Conservation (phyloP, 2,888 invertebrate species). For the Neocrepidodera transversa region DNA sequence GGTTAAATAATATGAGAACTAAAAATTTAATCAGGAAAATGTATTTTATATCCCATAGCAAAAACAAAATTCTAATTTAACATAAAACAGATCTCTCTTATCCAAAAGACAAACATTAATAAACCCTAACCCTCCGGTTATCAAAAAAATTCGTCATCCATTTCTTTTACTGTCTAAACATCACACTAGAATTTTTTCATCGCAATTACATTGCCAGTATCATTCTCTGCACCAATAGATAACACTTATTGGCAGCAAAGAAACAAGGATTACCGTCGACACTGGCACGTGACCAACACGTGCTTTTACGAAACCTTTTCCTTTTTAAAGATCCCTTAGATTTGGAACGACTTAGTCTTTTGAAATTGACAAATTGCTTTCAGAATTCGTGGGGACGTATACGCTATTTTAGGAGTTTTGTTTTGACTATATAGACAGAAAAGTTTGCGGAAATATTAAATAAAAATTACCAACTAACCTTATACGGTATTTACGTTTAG, state of each 20-base stretch:
- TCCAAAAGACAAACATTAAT: too few relatives aligned
- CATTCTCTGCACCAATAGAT: slow-evolving; percentile 10
- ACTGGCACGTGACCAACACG: slow-evolving; percentile 36
- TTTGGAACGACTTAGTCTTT: slow-evolving; percentile 33
- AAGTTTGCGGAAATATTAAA: too few relatives aligned
- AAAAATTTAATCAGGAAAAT: too few relatives aligned
- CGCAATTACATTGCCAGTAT: neutral
- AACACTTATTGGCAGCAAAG: slow-evolving; percentile 29
- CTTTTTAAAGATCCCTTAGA: slow-evolving; percentile 29
- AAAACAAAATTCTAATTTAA: too few relatives aligned
- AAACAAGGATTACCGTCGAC: slow-evolving; percentile 31
- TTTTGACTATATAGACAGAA: neutral
- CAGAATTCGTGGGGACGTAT: slow-evolving; percentile 32
- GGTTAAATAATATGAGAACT: too few relatives aligned
- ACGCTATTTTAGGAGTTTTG: slow-evolving; percentile 27
- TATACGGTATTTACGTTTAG: neutral
- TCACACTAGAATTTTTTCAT: neutral
- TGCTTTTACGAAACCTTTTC: slow-evolving; percentile 30
- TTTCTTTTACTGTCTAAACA: neutral
- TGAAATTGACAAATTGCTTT: slow-evolving; percentile 43
- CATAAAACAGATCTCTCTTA: too few relatives aligned
- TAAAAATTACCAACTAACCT: too few relatives aligned
- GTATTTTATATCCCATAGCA: too few relatives aligned
- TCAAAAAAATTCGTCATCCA: slow-evolving; percentile 10
- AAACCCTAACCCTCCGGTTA: neutral